These are phyloP conservation scores for Melieria omissa DNA, from an alignment of 2,888 invertebrate genomes.

Conservation along the genomic window DNA sequence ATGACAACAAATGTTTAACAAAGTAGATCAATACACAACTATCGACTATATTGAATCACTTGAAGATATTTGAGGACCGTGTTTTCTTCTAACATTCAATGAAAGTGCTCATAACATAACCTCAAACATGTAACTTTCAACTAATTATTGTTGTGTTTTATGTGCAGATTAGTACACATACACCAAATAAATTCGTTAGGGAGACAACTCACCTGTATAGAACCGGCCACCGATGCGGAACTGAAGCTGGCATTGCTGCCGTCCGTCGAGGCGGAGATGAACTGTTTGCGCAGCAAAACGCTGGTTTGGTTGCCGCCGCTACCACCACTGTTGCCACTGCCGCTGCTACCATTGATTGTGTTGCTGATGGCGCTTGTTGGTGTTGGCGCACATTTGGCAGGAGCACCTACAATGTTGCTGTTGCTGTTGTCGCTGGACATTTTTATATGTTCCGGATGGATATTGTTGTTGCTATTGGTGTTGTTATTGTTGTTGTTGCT, in stretches of 20 bases:
- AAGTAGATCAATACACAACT: too few relatives aligned
- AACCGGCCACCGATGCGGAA: constrained; percentile 66
- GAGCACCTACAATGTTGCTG: constrained; percentile 18
- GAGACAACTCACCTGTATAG: constrained; percentile 62
- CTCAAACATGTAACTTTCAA: too few relatives aligned
- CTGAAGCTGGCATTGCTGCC: constrained; percentile 65
- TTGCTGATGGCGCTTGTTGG: constrained; percentile 41
- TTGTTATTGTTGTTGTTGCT: constrained; percentile 45
- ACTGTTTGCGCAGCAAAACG: constrained; percentile 51
- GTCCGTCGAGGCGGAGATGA: constrained; percentile 49
- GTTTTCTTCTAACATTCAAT: too few relatives aligned
- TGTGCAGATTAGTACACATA: neutral
- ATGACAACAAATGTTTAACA: too few relatives aligned
- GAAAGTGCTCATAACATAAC: too few relatives aligned
- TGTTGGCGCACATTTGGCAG: constrained; percentile 10
- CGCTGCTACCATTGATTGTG: constrained; percentile 40
- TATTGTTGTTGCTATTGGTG: constrained; percentile 42
- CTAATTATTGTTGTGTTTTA: too few relatives aligned
- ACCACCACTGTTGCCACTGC: constrained; percentile 31
- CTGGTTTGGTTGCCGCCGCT: constrained; percentile 34
- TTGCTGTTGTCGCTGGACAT: constrained; percentile 28
- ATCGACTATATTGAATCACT: too few relatives aligned
- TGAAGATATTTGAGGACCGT: too few relatives aligned
- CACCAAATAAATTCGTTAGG: neutral
- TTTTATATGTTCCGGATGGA: constrained; percentile 41